Evolutionary conservation across 2,113 vertebrate species (phyloP).

Genomic region (Ctenomys sociabilis): DNA sequence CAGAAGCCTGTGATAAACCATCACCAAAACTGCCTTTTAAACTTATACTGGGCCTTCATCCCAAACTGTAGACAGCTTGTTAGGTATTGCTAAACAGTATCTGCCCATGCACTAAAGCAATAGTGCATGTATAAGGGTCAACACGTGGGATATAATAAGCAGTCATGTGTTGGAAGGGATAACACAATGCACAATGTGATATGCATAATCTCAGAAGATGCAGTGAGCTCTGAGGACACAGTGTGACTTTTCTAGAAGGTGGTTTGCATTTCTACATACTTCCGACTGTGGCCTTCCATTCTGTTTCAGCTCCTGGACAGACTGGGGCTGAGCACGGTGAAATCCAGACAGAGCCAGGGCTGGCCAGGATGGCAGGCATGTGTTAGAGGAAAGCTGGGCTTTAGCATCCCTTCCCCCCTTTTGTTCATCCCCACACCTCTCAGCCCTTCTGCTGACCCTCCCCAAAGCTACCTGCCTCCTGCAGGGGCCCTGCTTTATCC

Average conservation of each 20-base stretch:
- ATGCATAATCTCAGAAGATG: not conserved
- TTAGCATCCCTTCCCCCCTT: not conserved
- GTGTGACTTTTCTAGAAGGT: not conserved
- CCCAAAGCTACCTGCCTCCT: not conserved
- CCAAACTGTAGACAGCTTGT: not conserved
- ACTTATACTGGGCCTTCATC: not conserved
- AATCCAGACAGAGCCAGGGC: not conserved
- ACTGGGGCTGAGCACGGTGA: not conserved
- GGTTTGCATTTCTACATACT: not conserved
- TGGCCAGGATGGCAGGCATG: fast-evolving
- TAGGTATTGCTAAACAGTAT: not conserved
- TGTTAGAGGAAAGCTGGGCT: not conserved
- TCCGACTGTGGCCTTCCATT: not conserved
- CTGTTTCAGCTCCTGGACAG: not conserved
- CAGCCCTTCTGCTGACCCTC: not conserved
- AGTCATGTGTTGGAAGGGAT: not conserved
- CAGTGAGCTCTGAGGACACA: not conserved
- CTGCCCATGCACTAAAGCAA: not conserved
- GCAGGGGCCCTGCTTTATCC: not conserved
- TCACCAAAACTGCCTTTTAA: not conserved
- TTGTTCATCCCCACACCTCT: not conserved
- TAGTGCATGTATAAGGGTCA: not conserved
- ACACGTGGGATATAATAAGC: not conserved
- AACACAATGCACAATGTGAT: not conserved
- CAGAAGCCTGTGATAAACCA: not conserved